phyloP scores from a whole-genome alignment of 2,888 invertebrate species.

The Hymenopus coronatus region DNA sequence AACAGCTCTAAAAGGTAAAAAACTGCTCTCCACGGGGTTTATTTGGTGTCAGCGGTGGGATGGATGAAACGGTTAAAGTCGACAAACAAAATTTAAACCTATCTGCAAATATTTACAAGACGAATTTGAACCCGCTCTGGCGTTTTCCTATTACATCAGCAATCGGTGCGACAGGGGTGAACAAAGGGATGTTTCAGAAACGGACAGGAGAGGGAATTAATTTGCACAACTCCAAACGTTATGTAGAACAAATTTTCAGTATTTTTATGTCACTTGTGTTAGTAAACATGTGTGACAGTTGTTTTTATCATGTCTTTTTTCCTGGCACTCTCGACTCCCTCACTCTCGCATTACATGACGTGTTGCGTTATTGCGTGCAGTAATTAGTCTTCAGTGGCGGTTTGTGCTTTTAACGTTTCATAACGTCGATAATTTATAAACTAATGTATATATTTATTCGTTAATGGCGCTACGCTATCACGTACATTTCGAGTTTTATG shows the following conservation, averaged over 20 bases:
- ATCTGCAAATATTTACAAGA: not conserved
- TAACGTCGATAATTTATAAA: not conserved
- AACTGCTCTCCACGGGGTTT: too few relatives aligned
- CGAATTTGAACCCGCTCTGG: not conserved
- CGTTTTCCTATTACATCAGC: not conserved
- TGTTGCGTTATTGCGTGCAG: not conserved
- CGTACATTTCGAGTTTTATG: too few relatives aligned
- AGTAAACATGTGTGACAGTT: not conserved
- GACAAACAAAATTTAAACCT: not conserved
- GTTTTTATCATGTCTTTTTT: not conserved
- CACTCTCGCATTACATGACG: not conserved
- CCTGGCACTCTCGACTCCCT: not conserved
- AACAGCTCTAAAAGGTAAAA: too few relatives aligned
- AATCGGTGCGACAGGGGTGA: not conserved
- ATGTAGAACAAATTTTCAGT: not conserved
- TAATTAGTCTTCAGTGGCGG: not conserved
- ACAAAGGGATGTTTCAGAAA: not conserved
- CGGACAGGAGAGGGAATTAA: not conserved
- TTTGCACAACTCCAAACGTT: not conserved
- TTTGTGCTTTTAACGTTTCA: not conserved
- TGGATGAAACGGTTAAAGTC: too few relatives aligned
- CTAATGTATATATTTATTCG: too few relatives aligned
- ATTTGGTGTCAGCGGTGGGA: too few relatives aligned
- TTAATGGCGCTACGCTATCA: too few relatives aligned
- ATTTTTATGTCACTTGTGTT: not conserved